Percentiles rank a stretch among this genome's conserved stretches.
These are phyloP conservation scores for Drosophila kanekoi DNA, from an alignment of 2,888 invertebrate genomes.

Conservation along the genomic window DNA sequence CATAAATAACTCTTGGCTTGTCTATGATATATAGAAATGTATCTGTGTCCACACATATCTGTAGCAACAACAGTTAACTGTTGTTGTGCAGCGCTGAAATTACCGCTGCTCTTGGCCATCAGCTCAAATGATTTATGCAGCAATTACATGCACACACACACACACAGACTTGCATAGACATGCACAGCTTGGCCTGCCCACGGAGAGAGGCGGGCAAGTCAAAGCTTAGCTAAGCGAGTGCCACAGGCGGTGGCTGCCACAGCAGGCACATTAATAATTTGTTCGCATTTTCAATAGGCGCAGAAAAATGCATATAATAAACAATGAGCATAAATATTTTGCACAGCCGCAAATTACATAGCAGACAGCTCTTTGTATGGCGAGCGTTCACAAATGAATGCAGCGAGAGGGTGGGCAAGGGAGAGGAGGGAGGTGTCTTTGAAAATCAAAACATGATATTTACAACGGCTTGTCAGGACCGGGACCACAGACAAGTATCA, in stretches of 20 bases:
- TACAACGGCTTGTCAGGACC: constrained; percentile 30
- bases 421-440: neutral
- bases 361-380: constrained; percentile 49
- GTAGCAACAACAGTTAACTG: constrained; percentile 58
- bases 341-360: constrained; percentile 60
- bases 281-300: constrained; percentile 67
- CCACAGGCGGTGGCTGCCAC: constrained; percentile 40
- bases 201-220: constrained; percentile 3
- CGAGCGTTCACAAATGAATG: constrained; percentile 9
- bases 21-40: constrained; percentile 50
- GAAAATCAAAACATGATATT: constrained; percentile 40
- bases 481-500: constrained; percentile 20
- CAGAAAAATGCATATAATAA: constrained; percentile 58
- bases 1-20: constrained; percentile 48
- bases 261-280: constrained; percentile 66
- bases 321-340: constrained; percentile 75
- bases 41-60: constrained; percentile 44
- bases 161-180: neutral
- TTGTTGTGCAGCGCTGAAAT: constrained; percentile 58
- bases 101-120: constrained; percentile 62
- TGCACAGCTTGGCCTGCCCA: constrained; percentile 2
- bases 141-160: constrained; percentile 60
- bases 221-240: constrained; percentile 2
- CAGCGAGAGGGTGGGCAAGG: neutral
- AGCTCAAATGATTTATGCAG: constrained; percentile 74